Percentiles rank a stretch among this genome's conserved stretches.
phyloP scores from a whole-genome alignment of 2,797 vertebrate species.

The Syngnathus acus region DNA sequence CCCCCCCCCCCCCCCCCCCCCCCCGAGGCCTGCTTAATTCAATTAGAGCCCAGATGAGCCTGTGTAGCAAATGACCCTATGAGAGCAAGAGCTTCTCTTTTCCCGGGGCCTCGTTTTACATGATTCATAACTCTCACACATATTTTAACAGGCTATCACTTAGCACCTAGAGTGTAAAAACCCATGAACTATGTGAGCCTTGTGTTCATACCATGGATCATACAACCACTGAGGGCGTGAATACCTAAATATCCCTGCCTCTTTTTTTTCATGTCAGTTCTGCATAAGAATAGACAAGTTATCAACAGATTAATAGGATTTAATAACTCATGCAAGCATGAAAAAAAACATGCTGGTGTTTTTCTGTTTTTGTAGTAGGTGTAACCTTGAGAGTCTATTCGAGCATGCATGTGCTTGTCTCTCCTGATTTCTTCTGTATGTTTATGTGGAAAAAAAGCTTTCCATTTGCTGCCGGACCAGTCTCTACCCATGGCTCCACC shows the following conservation, averaged over 20 bases:
- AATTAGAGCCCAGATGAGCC: conserved; percentile 78
- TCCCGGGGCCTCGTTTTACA: conserved; percentile 62
- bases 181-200: conserved; percentile 18
- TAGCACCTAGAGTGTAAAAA: conserved; percentile 50
- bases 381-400: conserved; percentile 41
- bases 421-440: conserved; percentile 59
- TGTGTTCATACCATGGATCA: conserved; percentile 21
- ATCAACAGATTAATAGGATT: conserved; percentile 3
- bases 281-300: background rate
- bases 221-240: conserved; percentile 10
- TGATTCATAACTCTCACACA: conserved; percentile 67
- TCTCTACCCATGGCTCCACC: conserved; percentile 64
- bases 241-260: conserved; percentile 6
- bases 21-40: conserved; percentile 74
- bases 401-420: conserved; percentile 58
- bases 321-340: conserved; percentile 16
- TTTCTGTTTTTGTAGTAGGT: conserved; percentile 18
- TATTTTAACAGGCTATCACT: conserved; percentile 70
- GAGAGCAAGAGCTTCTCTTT: conserved; percentile 50
- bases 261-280: conserved; percentile 5
- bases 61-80: conserved; percentile 72
- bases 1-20: conserved; percentile 64
- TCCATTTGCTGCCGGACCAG: conserved; percentile 66
- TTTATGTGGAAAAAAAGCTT: conserved; percentile 63
- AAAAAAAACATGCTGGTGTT: conserved; percentile 5